These are phyloP conservation scores for human (Homo sapiens) DNA, from an alignment of 2,113 vertebrate genomes.

Conservation along the genomic window GRCh38 chr1:167750501-167751000, in stretches of 20 bases:
- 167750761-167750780: background rate
- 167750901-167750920: background rate
- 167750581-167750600: background rate
- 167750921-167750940: background rate
- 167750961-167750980: background rate
- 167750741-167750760: background rate
- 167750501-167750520: background rate
- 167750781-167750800: no score
- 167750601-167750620: background rate
- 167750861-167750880: background rate
- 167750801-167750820: background rate
- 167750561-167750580: background rate
- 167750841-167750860: background rate
- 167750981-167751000: background rate
- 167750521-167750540: background rate
- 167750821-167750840: background rate
- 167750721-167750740: no score
- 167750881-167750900: background rate
- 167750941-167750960: background rate
- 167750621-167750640: background rate
- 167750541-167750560: background rate
- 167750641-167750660: background rate
- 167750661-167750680: background rate
- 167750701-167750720: background rate
- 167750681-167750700: background rate